These are phyloP conservation scores for Selene dorsalis DNA, from an alignment of 2,797 vertebrate species.

Conservation along the genomic window DNA sequence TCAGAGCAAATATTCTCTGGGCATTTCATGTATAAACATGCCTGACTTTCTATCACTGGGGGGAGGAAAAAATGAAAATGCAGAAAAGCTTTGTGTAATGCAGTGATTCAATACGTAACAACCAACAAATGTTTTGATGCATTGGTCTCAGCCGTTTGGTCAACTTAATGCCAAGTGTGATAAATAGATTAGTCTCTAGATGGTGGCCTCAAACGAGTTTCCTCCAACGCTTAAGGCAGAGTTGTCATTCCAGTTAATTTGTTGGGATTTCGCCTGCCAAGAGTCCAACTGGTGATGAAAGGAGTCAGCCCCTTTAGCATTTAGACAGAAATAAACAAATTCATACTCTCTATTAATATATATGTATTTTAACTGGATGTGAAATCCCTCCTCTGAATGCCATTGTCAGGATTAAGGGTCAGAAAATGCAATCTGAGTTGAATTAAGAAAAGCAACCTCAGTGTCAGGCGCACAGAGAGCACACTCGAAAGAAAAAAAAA, in stretches of 20 bases:
- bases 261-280: slow-evolving; percentile 80
- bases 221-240: slow-evolving; percentile 71
- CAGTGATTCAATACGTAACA: slow-evolving; percentile 74
- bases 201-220: slow-evolving; percentile 82
- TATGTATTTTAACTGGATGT: slow-evolving; percentile 77
- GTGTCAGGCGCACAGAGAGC: slow-evolving; percentile 54
- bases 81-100: slow-evolving; percentile 73
- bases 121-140: slow-evolving; percentile 77
- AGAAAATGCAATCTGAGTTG: slow-evolving; percentile 76
- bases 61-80: slow-evolving; percentile 60
- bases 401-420: slow-evolving; percentile 81
- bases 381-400: slow-evolving; percentile 72
- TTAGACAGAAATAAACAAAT: slow-evolving; percentile 84
- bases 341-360: slow-evolving; percentile 78
- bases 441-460: slow-evolving; percentile 74
- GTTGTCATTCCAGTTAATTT: slow-evolving; percentile 85
- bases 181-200: slow-evolving; percentile 87
- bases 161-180: slow-evolving; percentile 84
- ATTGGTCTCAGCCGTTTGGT: slow-evolving; percentile 75
- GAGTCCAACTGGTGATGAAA: slow-evolving; percentile 77
- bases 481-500: slow-evolving; percentile 16
- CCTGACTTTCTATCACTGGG: slow-evolving; percentile 80
- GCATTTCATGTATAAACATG: slow-evolving; percentile 88
- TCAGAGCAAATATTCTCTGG: slow-evolving; percentile 86
- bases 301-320: slow-evolving; percentile 79